These are phyloP conservation scores for Meganola albula DNA, from an alignment of 2,888 invertebrate species.

Conservation along the genomic window DNA sequence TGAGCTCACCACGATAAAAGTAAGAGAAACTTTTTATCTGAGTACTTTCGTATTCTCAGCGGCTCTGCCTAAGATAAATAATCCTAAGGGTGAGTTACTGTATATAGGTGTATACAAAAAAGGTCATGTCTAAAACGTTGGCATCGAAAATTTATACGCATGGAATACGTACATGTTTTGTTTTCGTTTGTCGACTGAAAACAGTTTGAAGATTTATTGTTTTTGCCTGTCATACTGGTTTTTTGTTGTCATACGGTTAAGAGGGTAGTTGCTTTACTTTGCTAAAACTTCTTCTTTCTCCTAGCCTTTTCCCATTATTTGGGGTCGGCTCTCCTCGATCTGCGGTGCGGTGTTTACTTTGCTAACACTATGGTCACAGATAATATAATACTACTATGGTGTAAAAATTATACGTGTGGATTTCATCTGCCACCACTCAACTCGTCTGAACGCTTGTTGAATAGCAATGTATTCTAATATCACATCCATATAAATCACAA, in stretches of 20 bases:
- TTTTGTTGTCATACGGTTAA: too few relatives aligned
- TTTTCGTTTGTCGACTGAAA: constrained; percentile 40
- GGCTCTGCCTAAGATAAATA: constrained; percentile 29
- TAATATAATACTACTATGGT: too few relatives aligned
- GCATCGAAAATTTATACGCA: constrained; percentile 46
- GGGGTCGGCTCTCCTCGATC: too few relatives aligned
- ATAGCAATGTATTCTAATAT: constrained; percentile 32
- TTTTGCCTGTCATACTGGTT: constrained; percentile 51
- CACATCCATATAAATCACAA: constrained; percentile 32
- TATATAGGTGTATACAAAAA: constrained; percentile 30
- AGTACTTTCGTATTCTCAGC: constrained; percentile 20
- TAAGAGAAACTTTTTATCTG: constrained; percentile 12
- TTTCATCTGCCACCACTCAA: constrained; percentile 29
- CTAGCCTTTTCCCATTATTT: too few relatives aligned
- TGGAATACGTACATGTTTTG: constrained; percentile 35
- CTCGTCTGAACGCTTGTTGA: constrained; percentile 19
- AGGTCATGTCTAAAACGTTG: constrained; percentile 38
- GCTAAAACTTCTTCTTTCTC: too few relatives aligned
- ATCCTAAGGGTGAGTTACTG: constrained; percentile 23
- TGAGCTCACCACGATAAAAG: constrained; percentile 14
- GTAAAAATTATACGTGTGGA: constrained; percentile 34
- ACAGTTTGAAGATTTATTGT: constrained; percentile 53
- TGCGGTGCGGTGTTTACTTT: too few relatives aligned
- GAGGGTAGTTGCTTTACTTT: too few relatives aligned
- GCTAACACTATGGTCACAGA: too few relatives aligned